A percentile compares a stretch with the other conserved stretches of the same genome.
These are phyloP conservation scores for Caenorhabditis imperialis DNA, from an alignment of 2,888 invertebrate species.

Conservation along the genomic window DNA sequence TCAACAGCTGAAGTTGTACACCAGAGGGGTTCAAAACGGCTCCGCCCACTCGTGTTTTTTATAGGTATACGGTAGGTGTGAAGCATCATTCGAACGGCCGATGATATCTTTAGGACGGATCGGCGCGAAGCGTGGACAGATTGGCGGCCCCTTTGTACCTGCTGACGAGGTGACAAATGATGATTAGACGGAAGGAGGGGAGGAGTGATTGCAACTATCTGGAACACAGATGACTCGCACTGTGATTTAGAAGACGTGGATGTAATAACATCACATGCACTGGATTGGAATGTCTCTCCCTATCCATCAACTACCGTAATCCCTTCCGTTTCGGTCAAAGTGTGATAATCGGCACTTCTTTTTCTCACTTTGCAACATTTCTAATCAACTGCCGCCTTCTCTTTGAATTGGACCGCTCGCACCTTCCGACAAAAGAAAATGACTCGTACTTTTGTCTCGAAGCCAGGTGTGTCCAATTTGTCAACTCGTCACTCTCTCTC, in stretches of 20 bases:
- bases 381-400: background rate
- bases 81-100: conserved; percentile 3
- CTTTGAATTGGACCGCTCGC: conserved; percentile 7
- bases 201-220: conserved; percentile 1
- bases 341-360: conserved; percentile 18
- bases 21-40: conserved; percentile 7
- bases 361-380: too few relatives aligned
- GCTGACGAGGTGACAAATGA: conserved; percentile 46
- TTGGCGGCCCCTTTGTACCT: conserved; percentile 18
- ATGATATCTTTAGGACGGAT: conserved; percentile 18
- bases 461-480: conserved; percentile 12
- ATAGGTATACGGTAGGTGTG: conserved; percentile 25
- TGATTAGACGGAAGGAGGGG: conserved; percentile 17
- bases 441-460: background rate
- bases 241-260: background rate
- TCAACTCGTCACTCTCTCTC: conserved; percentile 6
- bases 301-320: background rate
- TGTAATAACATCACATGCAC: too few relatives aligned
- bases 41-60: conserved; percentile 10
- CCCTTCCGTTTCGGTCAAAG: background rate
- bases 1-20: background rate
- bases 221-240: background rate
- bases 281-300: too few relatives aligned
- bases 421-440: conserved; percentile 10
- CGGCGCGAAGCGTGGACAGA: conserved; percentile 5